A percentile compares a stretch with the other conserved stretches of the same genome.
phyloP scores from a whole-genome alignment of 2,113 vertebrate species.

The Lamprotornis superbus region DNA sequence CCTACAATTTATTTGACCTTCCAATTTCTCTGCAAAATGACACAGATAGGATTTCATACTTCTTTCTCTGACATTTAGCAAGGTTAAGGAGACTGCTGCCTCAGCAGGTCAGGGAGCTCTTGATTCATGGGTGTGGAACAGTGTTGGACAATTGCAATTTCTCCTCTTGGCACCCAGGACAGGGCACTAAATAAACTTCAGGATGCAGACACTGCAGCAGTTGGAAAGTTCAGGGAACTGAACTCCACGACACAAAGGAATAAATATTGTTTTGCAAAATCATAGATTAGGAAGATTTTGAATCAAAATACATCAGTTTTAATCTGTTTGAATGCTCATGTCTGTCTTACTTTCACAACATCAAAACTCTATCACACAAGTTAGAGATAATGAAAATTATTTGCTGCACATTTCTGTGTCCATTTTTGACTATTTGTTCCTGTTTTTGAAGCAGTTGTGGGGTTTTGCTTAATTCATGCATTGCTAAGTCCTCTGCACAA shows the following conservation, averaged over 20 bases:
- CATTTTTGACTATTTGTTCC: background rate
- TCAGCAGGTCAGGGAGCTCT: slow-evolving; percentile 14
- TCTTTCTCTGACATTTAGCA: background rate
- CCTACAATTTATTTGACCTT: background rate
- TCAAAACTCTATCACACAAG: background rate
- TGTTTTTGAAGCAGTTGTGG: background rate
- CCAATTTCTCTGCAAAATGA: background rate
- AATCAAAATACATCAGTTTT: background rate
- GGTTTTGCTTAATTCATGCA: background rate
- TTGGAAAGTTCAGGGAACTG: background rate
- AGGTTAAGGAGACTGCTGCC: slow-evolving; percentile 23
- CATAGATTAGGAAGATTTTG: background rate
- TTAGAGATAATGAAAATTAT: background rate
- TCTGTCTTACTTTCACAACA: background rate
- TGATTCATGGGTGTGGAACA: background rate
- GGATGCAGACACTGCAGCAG: background rate
- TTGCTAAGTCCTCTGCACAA: background rate
- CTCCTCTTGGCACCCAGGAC: background rate
- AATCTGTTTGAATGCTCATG: background rate
- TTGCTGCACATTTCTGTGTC: background rate
- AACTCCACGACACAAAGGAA: background rate
- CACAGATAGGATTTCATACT: background rate
- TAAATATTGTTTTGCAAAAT: background rate
- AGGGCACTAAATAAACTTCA: background rate
- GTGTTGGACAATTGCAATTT: background rate